Conservation (phyloP, 2,113 vertebrate species). For the Arvicanthis niloticus region DNA sequence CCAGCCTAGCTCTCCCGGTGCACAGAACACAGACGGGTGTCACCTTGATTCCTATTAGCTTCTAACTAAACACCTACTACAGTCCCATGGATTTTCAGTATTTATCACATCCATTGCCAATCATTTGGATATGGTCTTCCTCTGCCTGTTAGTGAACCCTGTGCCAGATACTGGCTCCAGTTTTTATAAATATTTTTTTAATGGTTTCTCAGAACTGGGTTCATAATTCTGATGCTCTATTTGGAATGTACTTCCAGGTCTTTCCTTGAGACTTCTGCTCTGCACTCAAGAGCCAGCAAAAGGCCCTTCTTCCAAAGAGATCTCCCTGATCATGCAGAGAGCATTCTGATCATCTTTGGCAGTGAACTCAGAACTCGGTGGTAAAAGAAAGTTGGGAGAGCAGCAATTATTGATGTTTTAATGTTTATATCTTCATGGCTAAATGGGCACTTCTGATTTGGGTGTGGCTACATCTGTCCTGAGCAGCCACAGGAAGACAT, state of each 20-base stretch:
- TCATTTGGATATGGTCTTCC: not conserved
- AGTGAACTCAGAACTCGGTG: not conserved
- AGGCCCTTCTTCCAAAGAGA: not conserved
- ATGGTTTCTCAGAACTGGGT: not conserved
- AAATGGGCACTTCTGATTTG: constrained; percentile 40
- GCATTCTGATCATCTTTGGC: not conserved
- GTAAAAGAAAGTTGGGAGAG: not conserved
- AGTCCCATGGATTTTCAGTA: not conserved
- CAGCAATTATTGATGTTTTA: constrained; percentile 50
- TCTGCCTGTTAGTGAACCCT: not conserved
- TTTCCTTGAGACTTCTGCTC: not conserved
- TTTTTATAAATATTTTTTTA: not conserved
- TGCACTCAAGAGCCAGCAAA: not conserved
- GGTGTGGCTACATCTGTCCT: not conserved
- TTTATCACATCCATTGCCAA: not conserved
- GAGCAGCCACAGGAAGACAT: constrained; percentile 53
- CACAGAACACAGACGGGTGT: not conserved
- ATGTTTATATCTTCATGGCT: not conserved
- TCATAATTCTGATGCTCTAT: not conserved
- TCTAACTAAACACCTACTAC: not conserved
- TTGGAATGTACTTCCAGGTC: not conserved
- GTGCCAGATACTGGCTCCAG: not conserved
- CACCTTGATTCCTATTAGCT: not conserved
- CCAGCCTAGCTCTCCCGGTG: not conserved
- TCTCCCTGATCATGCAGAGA: not conserved